phyloP scores from a whole-genome alignment of 2,797 vertebrate species.

The Microchirus variegatus region DNA sequence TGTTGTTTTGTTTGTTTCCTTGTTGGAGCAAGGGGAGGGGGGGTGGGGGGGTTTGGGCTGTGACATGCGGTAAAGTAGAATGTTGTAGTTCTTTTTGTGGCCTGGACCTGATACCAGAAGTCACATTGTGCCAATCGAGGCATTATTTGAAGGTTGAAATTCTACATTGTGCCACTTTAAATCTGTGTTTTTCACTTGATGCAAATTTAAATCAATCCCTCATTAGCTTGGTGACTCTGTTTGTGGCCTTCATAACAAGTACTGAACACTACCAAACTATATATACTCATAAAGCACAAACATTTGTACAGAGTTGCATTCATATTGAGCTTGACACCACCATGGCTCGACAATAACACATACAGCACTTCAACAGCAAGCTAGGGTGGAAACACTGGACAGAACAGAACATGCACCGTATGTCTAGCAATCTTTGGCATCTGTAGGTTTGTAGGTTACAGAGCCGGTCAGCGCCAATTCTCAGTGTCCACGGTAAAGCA shows the following conservation, averaged over 20 bases:
- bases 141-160: too few species aligned
- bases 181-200: slow-evolving; percentile 11
- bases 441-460: slow-evolving; percentile 15
- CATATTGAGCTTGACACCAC: slow-evolving; percentile 27
- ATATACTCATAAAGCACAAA: slow-evolving; percentile 34
- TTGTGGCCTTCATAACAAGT: slow-evolving; percentile 30
- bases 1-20: too few species aligned
- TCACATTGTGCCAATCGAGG: too few species aligned
- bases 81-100: too few species aligned
- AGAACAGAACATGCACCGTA: slow-evolving; percentile 20
- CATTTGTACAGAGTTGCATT: slow-evolving; percentile 26
- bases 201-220: slow-evolving; percentile 14
- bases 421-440: slow-evolving; percentile 22
- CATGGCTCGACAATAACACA: slow-evolving; percentile 18
- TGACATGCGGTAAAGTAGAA: too few species aligned
- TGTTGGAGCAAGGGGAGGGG: too few species aligned
- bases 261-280: slow-evolving; percentile 18
- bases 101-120: too few species aligned
- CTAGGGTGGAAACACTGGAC: slow-evolving; percentile 40
- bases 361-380: slow-evolving; percentile 28
- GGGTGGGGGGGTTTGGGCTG: too few species aligned
- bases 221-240: slow-evolving; percentile 15
- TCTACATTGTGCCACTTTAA: too few species aligned
- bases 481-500: slow-evolving; percentile 8
- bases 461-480: slow-evolving; percentile 5